Evolutionary conservation across 2,888 invertebrate genomes (phyloP).

Genomic region (Drosophila anomalata): DNA sequence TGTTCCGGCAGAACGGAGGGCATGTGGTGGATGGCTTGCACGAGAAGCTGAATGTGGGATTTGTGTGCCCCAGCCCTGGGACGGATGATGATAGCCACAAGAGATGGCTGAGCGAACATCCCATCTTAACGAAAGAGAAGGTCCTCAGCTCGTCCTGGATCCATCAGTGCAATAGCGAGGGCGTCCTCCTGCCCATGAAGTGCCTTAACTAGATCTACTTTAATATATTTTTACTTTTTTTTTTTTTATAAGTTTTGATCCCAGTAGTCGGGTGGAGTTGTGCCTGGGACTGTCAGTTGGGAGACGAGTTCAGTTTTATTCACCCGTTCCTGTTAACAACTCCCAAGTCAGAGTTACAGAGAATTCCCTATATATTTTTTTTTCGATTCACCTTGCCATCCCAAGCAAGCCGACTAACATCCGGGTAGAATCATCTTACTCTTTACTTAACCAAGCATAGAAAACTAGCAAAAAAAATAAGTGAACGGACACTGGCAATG

Average conservation of each 20-base stretch:
- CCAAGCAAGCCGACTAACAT: background rate
- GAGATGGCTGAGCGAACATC: conserved; percentile 24
- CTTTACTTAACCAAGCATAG: background rate
- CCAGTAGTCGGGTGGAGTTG: background rate
- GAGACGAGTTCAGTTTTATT: background rate
- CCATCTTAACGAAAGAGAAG: background rate
- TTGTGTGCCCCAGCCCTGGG: conserved; percentile 14
- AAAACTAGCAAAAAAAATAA: background rate
- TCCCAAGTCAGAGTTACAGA: background rate
- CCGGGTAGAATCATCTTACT: background rate
- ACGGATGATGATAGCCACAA: conserved; percentile 7
- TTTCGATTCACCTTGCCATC: background rate
- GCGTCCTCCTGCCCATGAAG: conserved; percentile 5
- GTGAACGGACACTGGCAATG: background rate
- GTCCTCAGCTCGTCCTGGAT: conserved; percentile 31
- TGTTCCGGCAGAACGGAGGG: conserved; percentile 79
- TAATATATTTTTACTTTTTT: background rate
- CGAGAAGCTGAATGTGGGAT: conserved; percentile 18
- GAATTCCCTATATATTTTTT: background rate
- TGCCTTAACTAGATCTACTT: background rate
- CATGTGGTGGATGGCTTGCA: conserved; percentile 19
- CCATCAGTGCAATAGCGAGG: conserved; percentile 17
- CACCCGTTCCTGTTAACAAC: background rate
- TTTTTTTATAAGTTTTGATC: background rate
- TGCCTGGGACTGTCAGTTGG: background rate